These are phyloP conservation scores for Aptenodytes patagonicus DNA, from an alignment of 2,113 vertebrate species.

Conservation along the genomic window DNA sequence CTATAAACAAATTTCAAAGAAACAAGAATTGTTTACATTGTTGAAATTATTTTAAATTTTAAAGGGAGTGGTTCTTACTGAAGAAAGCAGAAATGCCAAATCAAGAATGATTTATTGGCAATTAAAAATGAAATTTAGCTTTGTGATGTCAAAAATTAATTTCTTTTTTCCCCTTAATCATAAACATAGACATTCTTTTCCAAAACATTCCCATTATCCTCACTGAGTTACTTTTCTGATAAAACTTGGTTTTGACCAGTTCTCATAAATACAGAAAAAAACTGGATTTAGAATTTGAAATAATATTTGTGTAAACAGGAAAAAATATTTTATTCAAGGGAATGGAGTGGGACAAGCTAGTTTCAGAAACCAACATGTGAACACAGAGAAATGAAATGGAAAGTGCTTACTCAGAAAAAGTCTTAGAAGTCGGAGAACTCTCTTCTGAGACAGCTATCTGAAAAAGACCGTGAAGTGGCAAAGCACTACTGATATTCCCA, in stretches of 20 bases:
- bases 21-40: neutral
- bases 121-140: neutral
- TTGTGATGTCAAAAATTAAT: neutral
- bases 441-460: neutral
- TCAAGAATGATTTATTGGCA: neutral
- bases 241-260: neutral
- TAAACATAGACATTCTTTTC: neutral
- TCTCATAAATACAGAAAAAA: neutral
- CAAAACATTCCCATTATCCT: neutral
- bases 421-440: neutral
- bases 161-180: neutral
- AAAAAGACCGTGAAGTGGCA: neutral
- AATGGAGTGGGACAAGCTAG: neutral
- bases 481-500: neutral
- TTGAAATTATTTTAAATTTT: neutral
- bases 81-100: neutral
- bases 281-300: neutral
- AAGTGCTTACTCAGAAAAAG: neutral
- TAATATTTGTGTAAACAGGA: neutral
- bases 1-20: neutral
- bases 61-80: neutral
- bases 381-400: neutral
- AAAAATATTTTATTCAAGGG: neutral
- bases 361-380: neutral
- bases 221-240: neutral